Conservation (phyloP, 2,888 invertebrate species). For the Brachylomia viminalis region DNA sequence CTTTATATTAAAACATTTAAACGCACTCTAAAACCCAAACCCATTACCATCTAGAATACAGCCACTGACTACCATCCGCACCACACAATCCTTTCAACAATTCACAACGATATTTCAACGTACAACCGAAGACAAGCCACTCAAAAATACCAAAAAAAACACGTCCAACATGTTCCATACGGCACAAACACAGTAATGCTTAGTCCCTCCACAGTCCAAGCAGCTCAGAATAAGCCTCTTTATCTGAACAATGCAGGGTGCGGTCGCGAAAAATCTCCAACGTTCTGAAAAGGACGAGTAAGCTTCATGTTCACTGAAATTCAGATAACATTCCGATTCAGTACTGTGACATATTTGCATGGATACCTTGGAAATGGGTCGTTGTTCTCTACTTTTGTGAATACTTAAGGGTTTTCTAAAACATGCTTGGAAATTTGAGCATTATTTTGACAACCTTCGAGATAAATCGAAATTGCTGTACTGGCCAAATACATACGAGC, state of each 20-base stretch:
- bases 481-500: too few relatives aligned
- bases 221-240: constrained; percentile 52
- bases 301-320: constrained; percentile 38
- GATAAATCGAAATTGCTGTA: too few relatives aligned
- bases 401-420: too few relatives aligned
- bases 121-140: background rate
- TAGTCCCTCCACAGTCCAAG: constrained; percentile 2
- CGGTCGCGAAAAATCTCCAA: constrained; percentile 55
- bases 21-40: background rate
- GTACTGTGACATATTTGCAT: constrained; percentile 31
- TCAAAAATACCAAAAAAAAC: constrained; percentile 38
- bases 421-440: too few relatives aligned
- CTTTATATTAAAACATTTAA: background rate
- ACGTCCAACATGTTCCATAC: constrained; percentile 21
- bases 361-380: constrained; percentile 9
- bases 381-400: background rate
- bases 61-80: too few relatives aligned
- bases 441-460: too few relatives aligned
- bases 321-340: constrained; percentile 24
- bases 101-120: background rate
- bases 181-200: constrained; percentile 33
- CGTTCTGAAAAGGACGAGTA: constrained; percentile 30
- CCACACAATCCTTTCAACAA: background rate
- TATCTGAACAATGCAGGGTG: constrained; percentile 53
- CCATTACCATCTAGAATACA: too few relatives aligned